Evolutionary conservation across 2,113 vertebrate species (phyloP), one percentile per base, ranked within the genome.

Genomic region (Nyctibius bracteatus): DNA sequence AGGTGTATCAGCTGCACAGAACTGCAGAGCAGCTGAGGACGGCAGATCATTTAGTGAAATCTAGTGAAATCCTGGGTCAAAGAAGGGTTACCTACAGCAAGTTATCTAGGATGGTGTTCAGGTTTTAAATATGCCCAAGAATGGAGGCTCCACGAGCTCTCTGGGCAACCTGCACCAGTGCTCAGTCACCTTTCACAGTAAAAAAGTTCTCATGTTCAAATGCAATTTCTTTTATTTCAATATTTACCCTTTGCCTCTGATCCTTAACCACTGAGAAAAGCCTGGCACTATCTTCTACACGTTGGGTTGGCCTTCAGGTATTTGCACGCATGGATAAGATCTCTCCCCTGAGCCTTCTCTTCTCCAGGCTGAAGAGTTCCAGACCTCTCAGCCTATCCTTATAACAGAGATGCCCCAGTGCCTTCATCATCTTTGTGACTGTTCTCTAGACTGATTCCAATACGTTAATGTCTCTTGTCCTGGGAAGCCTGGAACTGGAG

Each of bases 301-400:
- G 9, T 3, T 16, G n/a, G n/a, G n/a, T n/a, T 1, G 0, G 23
- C 12, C 1, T 43, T 81, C 25, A 70, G 6, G 44, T 55, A 41
- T 37, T 85, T 54, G 9, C 19, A 43, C 4, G 12, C 4, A 28
- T 28, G 4, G 14, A 0, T 46, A 21, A 35, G 5, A 37, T 41
- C 1, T 6, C 8, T 3, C 19, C 13, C 13, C 21, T 31, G 14
- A 84, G 27, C 5, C 6, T 22, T 58, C 20, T n/a, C n/a, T n/a
- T n/a, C n/a, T n/a, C n/a, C n/a, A n/a, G n/a, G n/a, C n/a, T n/a
- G n/a, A n/a, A n/a, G 33, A 61, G 59, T 83, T 41, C n/a, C 37
- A 67, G 44, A 39, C 2, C 1, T 16, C 44, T 73, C 15, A 59
- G 30, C 3, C 21, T 74, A 24, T 37, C 20, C 24, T 46, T 2